Evolutionary conservation across 92 coral and sea anemone species (phyloP), one percentile per base, ranked within the genome.

Genomic region (Siderastrea siderea): DNA sequence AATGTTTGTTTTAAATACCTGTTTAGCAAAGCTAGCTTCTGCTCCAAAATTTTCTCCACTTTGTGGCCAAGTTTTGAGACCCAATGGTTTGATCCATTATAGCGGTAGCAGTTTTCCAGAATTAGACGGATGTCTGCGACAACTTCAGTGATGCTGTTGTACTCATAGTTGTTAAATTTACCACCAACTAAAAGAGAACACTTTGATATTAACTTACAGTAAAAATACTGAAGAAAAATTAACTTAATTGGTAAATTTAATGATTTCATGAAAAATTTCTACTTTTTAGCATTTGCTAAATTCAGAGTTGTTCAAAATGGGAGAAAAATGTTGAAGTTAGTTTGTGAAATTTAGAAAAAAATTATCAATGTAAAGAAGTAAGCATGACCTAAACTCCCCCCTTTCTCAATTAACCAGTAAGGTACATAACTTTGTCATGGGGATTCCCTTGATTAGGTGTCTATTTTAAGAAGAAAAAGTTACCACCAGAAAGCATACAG

Each of bases 61-160:
- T 95, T 95, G 74, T 98, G 98, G 2, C 98, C 99, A 64, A 96
- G 92, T 86, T 98, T 98, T 15, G 99, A 98, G 47, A 98, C 97
- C 98, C 98, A 98, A 84, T 98, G 99, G 61, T 90, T 79, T 0
- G 98, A 92, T 46, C 99, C 99, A 81, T 98, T 98, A 70, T 98
- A 98, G 3, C 98, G 96, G 76, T 98, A 98, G 71, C 99, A 98
- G 85, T 98, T 98, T 83, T 95, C 99, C 82, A 98, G 75, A 57
- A 98, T 95, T 44, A 98, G 92, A 79, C 98, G 79, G 54, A 98
- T 87, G 76, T 98, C 99, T 11, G 98, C 94, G 43, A 98, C 58
- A 72, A 98, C 94, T 75, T 94, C 99, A 43, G 99, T 98, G 81
- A 98, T 94, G 76, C 98, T 96, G 64, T 72, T 89, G 80, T 98